phyloP scores from a whole-genome alignment of 1,140 invertebrate genomes.

The Metaphire vulgaris region DNA sequence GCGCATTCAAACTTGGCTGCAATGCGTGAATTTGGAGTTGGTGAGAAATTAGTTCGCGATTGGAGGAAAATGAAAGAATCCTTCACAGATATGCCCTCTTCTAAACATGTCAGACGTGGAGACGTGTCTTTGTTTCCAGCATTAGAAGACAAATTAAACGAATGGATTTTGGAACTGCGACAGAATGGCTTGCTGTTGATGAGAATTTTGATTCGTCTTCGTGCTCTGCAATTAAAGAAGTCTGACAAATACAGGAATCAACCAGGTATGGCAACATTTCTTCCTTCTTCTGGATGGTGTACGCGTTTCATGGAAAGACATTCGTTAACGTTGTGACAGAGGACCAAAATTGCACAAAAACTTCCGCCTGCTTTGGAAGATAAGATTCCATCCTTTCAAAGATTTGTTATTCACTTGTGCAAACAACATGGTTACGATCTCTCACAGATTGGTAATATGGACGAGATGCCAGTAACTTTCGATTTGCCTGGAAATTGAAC shows the following conservation, averaged over 20 bases:
- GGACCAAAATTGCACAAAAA: constrained; percentile 33
- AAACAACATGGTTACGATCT: constrained; percentile 25
- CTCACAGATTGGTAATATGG: constrained; percentile 33
- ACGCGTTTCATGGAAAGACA: constrained; percentile 30
- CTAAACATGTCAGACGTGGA: neutral
- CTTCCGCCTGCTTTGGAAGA: constrained; percentile 26
- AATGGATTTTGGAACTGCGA: neutral
- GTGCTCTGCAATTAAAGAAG: neutral
- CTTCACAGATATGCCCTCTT: neutral
- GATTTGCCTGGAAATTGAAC: constrained; percentile 32
- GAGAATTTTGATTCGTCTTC: neutral
- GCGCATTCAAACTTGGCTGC: constrained; percentile 18
- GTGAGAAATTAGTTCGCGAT: constrained; percentile 12
- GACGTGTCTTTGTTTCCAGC: neutral
- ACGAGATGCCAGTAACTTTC: constrained; percentile 33
- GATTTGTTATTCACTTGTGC: constrained; percentile 27
- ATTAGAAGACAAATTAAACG: neutral
- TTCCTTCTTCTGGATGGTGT: constrained; percentile 32
- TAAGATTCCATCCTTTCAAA: constrained; percentile 28
- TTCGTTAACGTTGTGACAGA: constrained; percentile 26
- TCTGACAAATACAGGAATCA: neutral
- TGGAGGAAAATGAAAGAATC: constrained; percentile 21
- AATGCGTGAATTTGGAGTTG: constrained; percentile 26
- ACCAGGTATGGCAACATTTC: constrained; percentile 17
- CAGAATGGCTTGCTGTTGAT: neutral